These are phyloP conservation scores for Capromys pilorides DNA, from an alignment of 2,797 vertebrate genomes.

Conservation along the genomic window DNA sequence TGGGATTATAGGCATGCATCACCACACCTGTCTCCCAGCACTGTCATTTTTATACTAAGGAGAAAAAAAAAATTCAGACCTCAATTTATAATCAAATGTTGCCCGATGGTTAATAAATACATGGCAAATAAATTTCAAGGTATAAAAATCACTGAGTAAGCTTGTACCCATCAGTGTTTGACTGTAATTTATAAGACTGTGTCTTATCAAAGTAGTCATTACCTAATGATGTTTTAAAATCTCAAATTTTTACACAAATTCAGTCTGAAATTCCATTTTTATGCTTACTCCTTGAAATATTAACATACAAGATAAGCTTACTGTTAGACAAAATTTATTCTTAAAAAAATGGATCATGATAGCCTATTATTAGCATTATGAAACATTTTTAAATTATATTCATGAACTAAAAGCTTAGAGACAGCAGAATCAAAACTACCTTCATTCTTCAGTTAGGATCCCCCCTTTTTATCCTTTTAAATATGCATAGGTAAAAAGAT, in stretches of 20 bases:
- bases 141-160: conserved; percentile 38
- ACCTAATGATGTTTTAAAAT: neutral
- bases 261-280: conserved; percentile 13
- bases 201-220: neutral
- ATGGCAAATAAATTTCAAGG: conserved; percentile 50
- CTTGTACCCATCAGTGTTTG: neutral
- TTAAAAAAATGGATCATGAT: conserved; percentile 8
- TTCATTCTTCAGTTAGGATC: conserved; percentile 1
- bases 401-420: neutral
- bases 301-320: neutral
- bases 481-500: neutral
- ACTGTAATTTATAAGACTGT: neutral
- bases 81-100: neutral
- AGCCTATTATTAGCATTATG: neutral
- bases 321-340: neutral
- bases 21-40: neutral
- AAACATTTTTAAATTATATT: conserved; percentile 14
- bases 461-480: neutral
- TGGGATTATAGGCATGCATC: no score
- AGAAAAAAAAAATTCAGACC: neutral
- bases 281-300: conserved; percentile 17
- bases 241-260: neutral
- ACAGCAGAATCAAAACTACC: neutral
- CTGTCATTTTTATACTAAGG: conserved; percentile 33
- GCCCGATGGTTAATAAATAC: neutral